Evolutionary conservation across 2,888 invertebrate genomes (phyloP), one percentile per base, ranked within the genome.

Genomic region (Tenthredo livida): DNA sequence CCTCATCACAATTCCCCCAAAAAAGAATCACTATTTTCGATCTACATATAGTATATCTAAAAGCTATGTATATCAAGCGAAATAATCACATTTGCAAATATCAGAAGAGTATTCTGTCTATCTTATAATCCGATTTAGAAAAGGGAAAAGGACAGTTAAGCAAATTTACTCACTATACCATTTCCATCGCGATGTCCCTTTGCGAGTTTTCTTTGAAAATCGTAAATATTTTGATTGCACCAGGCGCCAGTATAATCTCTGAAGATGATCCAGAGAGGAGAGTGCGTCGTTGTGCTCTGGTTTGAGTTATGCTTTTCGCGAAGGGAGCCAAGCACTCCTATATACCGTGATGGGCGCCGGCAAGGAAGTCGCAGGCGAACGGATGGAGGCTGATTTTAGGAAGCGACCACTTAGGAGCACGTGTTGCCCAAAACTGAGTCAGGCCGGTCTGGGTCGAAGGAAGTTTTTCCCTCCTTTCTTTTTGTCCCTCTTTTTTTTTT

Each of bases 321-420:
- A 40, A 40, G 65, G 43, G 33, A 37, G 37, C 58, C 25, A 21
- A 67, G 67, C 83, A 40, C 61, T 80, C 33, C 17, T 54, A 40
- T 80, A 40, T 80, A 29, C 61, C 40, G 40, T 37, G 61, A 80
- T 80, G 47, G 61, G 61, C 61, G 58, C 80, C 80, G 25, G 37
- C 58, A 25, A 80, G 80, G 80, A 80, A 80, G 70, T 47, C 29
- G n/a, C 54, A 47, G 29, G 29, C 33, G 82, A 82, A 40, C 82
- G 83, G 83, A 65, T 29, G 83, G 83, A 67, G 83, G 84, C 87
- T 84, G 87, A 86, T 87, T 86, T 87, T 87, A 87, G 88, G 89
- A 89, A 89, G 87, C 86, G 86, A 87, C 88, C 88, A 88, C 88
- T 89, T 89, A 89, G 86, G 85, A 88, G 88, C 89, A 89, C 89